phyloP scores from a whole-genome alignment of 2,888 invertebrate species.

The Sericinus montela region DNA sequence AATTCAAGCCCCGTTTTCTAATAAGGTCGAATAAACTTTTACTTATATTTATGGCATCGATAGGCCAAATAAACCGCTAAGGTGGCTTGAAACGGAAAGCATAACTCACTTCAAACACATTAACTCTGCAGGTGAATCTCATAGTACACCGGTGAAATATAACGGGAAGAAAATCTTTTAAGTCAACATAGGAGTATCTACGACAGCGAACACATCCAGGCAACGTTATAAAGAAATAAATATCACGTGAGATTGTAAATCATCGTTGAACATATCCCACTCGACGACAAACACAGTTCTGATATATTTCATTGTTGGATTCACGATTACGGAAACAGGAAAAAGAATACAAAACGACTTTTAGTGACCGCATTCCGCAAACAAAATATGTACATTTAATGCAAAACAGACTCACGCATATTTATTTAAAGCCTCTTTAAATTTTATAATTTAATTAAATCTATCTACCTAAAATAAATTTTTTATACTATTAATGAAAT shows the following conservation, averaged over 20 bases:
- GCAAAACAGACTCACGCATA: too few species aligned
- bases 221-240: conserved; percentile 29
- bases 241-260: conserved; percentile 50
- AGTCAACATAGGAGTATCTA: neutral
- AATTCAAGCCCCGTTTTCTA: too few species aligned
- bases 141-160: neutral
- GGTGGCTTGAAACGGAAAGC: neutral
- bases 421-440: too few species aligned
- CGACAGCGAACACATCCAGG: conserved; percentile 10
- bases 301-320: conserved; percentile 64
- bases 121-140: neutral
- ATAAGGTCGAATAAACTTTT: too few species aligned
- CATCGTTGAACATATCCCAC: conserved; percentile 56
- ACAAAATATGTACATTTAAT: too few species aligned
- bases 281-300: conserved; percentile 61
- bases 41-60: too few species aligned
- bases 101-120: neutral
- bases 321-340: conserved; percentile 52
- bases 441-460: too few species aligned
- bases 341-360: conserved; percentile 39
- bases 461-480: too few species aligned
- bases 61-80: neutral
- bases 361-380: conserved; percentile 26
- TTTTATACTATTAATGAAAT: too few species aligned
- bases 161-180: neutral